A percentile compares a stretch with the other conserved stretches of the same genome.
Conservation (phyloP, 1,140 invertebrate genomes). For the Tribolium madens region DNA sequence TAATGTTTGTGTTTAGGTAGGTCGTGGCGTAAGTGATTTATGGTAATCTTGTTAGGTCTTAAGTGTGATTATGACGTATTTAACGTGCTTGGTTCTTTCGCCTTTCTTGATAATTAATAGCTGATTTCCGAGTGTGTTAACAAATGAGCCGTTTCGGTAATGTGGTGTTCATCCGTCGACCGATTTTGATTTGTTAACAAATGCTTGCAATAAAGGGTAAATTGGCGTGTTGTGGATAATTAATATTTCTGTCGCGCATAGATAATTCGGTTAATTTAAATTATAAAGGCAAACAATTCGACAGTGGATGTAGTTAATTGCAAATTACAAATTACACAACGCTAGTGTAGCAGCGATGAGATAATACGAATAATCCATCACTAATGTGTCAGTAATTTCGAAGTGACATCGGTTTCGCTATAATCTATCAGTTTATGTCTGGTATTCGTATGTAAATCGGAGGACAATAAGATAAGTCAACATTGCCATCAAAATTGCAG, state of each 20-base stretch:
- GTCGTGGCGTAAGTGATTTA: conserved; percentile 39
- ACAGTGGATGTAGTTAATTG: conserved; percentile 43
- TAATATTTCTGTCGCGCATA: conserved; percentile 41
- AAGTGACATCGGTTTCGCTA: conserved; percentile 43
- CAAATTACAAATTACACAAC: conserved; percentile 38
- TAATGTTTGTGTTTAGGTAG: conserved; percentile 49
- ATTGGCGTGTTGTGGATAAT: conserved; percentile 35
- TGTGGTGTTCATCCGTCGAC: conserved; percentile 18
- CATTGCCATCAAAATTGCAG: conserved; percentile 29
- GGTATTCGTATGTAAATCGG: conserved; percentile 40
- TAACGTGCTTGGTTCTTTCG: neutral
- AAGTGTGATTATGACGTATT: conserved; percentile 27
- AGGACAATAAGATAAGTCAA: conserved; percentile 44
- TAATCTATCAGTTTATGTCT: conserved; percentile 38
- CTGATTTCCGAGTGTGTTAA: conserved; percentile 2
- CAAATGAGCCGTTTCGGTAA: conserved; percentile 18
- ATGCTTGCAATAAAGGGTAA: conserved; percentile 28
- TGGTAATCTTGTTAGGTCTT: conserved; percentile 40
- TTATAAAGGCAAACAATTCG: conserved; percentile 39
- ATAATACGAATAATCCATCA: conserved; percentile 46
- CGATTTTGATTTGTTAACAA: conserved; percentile 35
- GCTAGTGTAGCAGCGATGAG: conserved; percentile 26
- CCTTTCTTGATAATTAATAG: conserved; percentile 13
- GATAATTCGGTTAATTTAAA: conserved; percentile 33
- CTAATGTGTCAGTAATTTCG: conserved; percentile 44